These are phyloP conservation scores for Eulacestoma nigropectus DNA, from an alignment of 2,113 vertebrate genomes.

Conservation along the genomic window DNA sequence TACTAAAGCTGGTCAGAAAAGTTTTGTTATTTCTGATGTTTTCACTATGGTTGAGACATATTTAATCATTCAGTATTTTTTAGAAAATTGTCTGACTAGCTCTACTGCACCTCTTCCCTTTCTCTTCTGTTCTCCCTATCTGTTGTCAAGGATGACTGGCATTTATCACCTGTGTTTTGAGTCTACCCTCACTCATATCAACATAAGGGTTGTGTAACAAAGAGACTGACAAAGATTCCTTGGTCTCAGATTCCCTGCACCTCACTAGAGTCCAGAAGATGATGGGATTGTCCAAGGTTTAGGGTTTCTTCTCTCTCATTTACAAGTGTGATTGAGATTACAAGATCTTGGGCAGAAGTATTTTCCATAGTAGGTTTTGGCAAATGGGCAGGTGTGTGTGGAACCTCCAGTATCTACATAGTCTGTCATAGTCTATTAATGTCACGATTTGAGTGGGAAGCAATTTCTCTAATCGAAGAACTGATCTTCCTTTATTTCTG, in stretches of 20 bases:
- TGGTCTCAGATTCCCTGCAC: not conserved
- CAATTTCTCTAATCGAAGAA: not conserved
- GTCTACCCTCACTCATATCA: not conserved
- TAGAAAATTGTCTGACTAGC: not conserved
- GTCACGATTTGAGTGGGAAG: not conserved
- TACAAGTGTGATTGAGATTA: not conserved
- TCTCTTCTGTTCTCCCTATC: not conserved
- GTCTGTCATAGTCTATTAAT: not conserved
- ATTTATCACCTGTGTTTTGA: conserved; percentile 1
- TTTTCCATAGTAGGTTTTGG: not conserved
- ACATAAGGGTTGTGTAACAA: not conserved
- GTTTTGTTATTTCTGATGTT: not conserved
- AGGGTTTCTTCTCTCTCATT: not conserved
- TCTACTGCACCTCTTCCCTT: not conserved
- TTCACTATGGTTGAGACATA: not conserved
- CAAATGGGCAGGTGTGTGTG: not conserved
- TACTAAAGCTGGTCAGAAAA: not conserved
- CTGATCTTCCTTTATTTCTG: not conserved
- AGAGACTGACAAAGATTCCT: not conserved
- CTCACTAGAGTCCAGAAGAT: not conserved
- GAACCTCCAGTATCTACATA: not conserved
- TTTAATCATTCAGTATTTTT: not conserved
- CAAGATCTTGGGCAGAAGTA: not conserved
- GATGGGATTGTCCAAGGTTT: not conserved
- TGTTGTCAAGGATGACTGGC: not conserved